Evolutionary conservation across 2,888 invertebrate species (phyloP).

Genomic region (Hesperia comma): DNA sequence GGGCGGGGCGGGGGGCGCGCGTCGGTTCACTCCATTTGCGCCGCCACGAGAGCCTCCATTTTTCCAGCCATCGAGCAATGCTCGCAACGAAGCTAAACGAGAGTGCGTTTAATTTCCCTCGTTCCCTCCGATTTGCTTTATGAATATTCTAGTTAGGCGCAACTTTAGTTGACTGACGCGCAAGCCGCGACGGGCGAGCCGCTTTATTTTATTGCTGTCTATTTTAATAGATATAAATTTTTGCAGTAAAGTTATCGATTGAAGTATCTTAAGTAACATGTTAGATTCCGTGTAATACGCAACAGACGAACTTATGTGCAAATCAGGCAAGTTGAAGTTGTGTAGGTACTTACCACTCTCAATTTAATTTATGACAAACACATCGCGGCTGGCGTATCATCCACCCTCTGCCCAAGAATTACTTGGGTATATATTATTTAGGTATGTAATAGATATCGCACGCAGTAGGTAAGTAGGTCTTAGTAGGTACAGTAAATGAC

Average conservation of each 20-base stretch:
- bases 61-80: slow-evolving; percentile 78
- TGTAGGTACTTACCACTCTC: too few species aligned
- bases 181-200: neutral
- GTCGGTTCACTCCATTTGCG: slow-evolving; percentile 76
- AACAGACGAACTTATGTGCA: too few species aligned
- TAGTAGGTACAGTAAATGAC: neutral
- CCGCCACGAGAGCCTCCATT: slow-evolving; percentile 69
- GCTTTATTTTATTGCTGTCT: neutral
- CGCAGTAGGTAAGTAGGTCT: neutral
- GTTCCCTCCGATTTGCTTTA: slow-evolving; percentile 43
- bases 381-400: too few species aligned
- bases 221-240: too few species aligned
- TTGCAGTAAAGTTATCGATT: too few species aligned
- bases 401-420: too few species aligned
- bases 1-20: slow-evolving; percentile 39
- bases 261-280: too few species aligned
- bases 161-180: slow-evolving; percentile 2
- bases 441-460: too few species aligned
- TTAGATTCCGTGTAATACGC: too few species aligned
- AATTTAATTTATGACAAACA: too few species aligned
- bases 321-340: too few species aligned
- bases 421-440: too few species aligned
- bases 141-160: slow-evolving; percentile 24
- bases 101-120: slow-evolving; percentile 58
- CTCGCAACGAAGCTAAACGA: slow-evolving; percentile 66